Evolutionary conservation across 92 coral and sea anemone species (phyloP).

Genomic region (Phymanthus crucifer): DNA sequence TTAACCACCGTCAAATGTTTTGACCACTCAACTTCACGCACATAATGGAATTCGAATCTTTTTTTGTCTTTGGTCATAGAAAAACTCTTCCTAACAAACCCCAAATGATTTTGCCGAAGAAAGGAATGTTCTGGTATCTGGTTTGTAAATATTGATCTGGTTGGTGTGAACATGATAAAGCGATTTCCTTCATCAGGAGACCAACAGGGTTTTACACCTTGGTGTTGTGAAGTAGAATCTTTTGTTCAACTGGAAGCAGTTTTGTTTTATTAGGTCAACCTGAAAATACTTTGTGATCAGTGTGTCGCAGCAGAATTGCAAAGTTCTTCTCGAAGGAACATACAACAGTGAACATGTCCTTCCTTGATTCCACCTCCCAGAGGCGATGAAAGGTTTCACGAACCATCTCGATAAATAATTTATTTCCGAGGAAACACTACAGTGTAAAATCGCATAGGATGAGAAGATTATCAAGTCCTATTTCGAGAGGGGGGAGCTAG

Average conservation of each 20-base stretch:
- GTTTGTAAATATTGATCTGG: slow-evolving; percentile 18
- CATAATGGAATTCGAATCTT: neutral
- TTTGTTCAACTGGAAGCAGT: slow-evolving; percentile 16
- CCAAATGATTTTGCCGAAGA: neutral
- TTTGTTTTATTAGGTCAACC: neutral
- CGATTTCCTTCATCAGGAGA: slow-evolving; percentile 24
- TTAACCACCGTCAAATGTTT: neutral
- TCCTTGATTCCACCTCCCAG: too few species aligned
- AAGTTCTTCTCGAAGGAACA: neutral
- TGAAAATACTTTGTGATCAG: neutral
- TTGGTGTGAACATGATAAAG: slow-evolving; percentile 29
- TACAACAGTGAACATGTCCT: neutral
- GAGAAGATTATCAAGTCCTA: too few species aligned
- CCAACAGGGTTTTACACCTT: slow-evolving; percentile 38
- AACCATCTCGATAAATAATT: too few species aligned
- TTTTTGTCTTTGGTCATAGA: neutral
- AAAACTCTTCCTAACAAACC: neutral
- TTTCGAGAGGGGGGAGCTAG: too few species aligned
- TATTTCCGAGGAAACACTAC: too few species aligned
- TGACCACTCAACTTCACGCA: neutral
- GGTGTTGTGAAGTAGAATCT: slow-evolving; percentile 7
- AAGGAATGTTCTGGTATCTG: slow-evolving; percentile 1
- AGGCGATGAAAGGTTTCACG: too few species aligned
- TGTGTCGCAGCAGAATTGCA: neutral
- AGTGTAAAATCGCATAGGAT: too few species aligned